A percentile compares a stretch with the other conserved stretches of the same genome.
Conservation (phyloP, 2,797 vertebrate species). For the Chrysolophus pictus region DNA sequence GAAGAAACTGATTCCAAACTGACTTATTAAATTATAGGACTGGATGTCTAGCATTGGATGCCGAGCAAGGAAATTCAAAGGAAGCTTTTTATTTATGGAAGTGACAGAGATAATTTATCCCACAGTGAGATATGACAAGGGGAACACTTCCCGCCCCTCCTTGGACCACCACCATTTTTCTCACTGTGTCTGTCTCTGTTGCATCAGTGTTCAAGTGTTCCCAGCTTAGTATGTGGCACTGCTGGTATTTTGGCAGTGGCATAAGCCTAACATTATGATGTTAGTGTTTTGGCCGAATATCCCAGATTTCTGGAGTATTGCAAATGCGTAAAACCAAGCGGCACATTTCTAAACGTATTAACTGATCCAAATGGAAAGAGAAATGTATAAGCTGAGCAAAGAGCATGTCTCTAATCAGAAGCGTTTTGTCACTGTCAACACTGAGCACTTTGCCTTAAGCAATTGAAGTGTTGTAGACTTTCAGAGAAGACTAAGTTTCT, state of each 20-base stretch:
- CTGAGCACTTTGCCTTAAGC: background rate
- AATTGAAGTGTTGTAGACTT: background rate
- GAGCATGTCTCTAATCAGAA: background rate
- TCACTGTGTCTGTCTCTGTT: background rate
- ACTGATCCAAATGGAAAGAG: background rate
- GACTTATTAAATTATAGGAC: background rate
- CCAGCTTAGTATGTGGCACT: background rate
- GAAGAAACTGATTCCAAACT: background rate
- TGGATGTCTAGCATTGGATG: background rate
- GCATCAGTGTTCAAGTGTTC: background rate
- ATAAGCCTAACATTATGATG: background rate
- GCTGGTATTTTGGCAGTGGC: background rate
- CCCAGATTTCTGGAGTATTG: background rate
- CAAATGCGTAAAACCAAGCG: background rate
- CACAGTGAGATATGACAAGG: background rate
- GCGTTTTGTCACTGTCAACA: background rate
- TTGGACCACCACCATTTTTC: background rate
- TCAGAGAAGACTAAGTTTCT: background rate
- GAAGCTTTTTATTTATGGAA: background rate
- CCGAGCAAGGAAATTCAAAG: background rate
- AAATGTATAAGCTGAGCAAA: background rate
- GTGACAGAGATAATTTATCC: background rate
- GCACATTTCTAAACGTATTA: background rate
- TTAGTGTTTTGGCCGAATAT: background rate
- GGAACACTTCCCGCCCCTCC: background rate